Percentiles rank a stretch among this genome's conserved stretches.
Conservation (phyloP, 2,888 invertebrate genomes). For the Dolomedes plantarius region DNA sequence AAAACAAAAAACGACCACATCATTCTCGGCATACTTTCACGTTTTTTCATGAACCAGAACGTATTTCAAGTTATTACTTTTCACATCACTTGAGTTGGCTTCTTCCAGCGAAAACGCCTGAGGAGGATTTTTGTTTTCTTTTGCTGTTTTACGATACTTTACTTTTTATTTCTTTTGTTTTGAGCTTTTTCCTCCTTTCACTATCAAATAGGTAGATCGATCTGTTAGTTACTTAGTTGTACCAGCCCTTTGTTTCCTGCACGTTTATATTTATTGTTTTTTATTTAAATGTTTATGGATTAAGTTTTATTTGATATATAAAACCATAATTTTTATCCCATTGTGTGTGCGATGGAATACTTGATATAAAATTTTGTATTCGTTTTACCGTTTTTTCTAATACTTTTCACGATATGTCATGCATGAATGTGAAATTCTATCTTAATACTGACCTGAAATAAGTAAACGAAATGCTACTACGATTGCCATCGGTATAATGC, state of each 20-base stretch:
- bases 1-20: not conserved
- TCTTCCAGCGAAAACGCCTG: not conserved
- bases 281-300: not conserved
- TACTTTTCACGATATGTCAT: too few relatives aligned
- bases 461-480: too few relatives aligned
- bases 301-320: not conserved
- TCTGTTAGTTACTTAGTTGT: not conserved
- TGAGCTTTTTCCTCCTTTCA: not conserved
- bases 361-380: too few relatives aligned
- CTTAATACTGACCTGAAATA: too few relatives aligned
- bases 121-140: conserved; percentile 11
- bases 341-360: too few relatives aligned
- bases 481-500: too few relatives aligned
- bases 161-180: conserved; percentile 36
- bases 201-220: conserved; percentile 3
- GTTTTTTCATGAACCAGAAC: conserved; percentile 69
- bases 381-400: too few relatives aligned
- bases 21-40: conserved; percentile 58
- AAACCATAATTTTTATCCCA: too few relatives aligned
- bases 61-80: conserved; percentile 34
- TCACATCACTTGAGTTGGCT: conserved; percentile 1
- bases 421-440: too few relatives aligned
- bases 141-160: conserved; percentile 2
- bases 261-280: too few relatives aligned
- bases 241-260: too few relatives aligned